These are phyloP conservation scores for Acanthococcus lagerstroemiae DNA, from an alignment of 2,888 invertebrate species.

Conservation along the genomic window DNA sequence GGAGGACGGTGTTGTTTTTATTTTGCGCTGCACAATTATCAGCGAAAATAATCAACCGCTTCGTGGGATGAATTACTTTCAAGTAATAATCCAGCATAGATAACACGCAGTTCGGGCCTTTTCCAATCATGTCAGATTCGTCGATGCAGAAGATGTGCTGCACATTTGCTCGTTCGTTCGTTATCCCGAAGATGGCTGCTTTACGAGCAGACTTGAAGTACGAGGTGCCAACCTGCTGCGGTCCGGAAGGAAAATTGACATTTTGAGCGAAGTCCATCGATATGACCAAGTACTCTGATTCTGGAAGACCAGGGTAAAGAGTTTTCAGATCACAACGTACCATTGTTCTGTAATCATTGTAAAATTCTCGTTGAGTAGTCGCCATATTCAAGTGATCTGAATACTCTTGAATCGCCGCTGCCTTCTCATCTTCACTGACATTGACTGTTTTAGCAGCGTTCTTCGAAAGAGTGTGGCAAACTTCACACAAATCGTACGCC, in stretches of 20 bases:
- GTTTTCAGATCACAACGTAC: background rate
- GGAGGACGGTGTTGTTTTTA: background rate
- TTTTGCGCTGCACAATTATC: conserved; percentile 7
- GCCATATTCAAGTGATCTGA: background rate
- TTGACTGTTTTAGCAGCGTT: background rate
- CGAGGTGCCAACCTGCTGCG: background rate
- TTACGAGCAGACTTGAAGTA: conserved; percentile 6
- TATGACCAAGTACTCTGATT: background rate
- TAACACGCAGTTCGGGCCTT: conserved; percentile 5
- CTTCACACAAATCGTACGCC: conserved; percentile 6
- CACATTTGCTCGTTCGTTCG: background rate
- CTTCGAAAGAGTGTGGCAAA: background rate
- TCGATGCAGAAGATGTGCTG: background rate
- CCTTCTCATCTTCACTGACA: background rate
- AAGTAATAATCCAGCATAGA: conserved; percentile 6
- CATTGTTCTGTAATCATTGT: background rate
- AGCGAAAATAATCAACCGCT: background rate
- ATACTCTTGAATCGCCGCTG: background rate
- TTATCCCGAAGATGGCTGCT: background rate
- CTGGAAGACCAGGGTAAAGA: background rate
- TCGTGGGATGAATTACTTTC: background rate
- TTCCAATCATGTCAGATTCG: background rate
- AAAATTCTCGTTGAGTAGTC: background rate
- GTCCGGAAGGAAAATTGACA: background rate
- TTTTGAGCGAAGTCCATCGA: conserved; percentile 2